Base-by-base conservation (phyloP, 2,797 vertebrate genomes). In the Semaprochilodus insignis region DNA sequence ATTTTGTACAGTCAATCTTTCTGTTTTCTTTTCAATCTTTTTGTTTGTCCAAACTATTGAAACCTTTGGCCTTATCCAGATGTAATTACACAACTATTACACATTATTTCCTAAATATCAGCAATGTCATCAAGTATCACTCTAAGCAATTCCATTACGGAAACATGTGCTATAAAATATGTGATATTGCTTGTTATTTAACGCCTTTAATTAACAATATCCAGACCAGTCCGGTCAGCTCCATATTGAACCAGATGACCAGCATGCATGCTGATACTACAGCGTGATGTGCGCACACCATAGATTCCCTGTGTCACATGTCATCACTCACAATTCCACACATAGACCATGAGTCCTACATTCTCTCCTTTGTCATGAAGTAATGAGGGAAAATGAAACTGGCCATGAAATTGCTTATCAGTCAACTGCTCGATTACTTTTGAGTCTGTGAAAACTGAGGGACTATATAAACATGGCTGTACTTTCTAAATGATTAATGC, bases 211-310 rank as follows among this genome's bases (percentile, higher is more conserved):
- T 11, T 10, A 70, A 23, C n/a, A 71, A 15, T 14, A n/a, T 44
- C 11, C n/a, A 36, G 40, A 17, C 62, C 21, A 3, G 44, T 36
- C 8, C 36, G 34, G 7, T 67, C 34, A 67, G 21, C 1, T 7
- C 36, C 31, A 27, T 83, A 36, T 57, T 40, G 63, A 15, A 17
- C 77, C 71, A 62, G 67, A 75, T 40, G 36, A 31, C n/a, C 31
- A 57, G 19, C 51, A 54, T 17, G 19, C 16, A 55, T 55, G 54
- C 54, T 19, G 54, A 19, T 19, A 57, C 21, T 54, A 54, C 17
- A 54, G 52, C 52, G 3, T 54, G 52, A 54, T 25, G 8, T 66
- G 17, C 23, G 10, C 59, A 48, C 36, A 63, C 36, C 54, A 57
- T 21, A 57, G 54, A 57, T 57, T 55, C 11, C 54, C 54, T 55